These are phyloP conservation scores for Notamacropus eugenii DNA, from an alignment of 2,797 vertebrate species.

Conservation along the genomic window DNA sequence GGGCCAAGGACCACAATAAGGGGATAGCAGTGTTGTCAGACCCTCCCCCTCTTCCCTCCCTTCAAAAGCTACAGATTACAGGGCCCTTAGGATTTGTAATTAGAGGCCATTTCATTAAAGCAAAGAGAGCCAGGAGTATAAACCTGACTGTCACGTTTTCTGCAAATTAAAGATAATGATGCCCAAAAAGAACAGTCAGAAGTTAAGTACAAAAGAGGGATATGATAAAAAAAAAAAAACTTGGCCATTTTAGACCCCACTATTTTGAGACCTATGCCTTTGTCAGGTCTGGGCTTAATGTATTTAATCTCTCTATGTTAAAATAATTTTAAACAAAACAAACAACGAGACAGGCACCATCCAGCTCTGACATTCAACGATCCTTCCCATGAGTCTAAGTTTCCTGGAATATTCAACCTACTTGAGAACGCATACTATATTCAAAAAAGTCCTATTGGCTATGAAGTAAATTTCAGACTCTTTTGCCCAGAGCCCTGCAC, in stretches of 20 bases:
- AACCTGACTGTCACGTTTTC: conserved; percentile 44
- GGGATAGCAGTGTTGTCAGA: not conserved
- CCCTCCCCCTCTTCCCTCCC: conserved; percentile 12
- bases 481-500: not conserved
- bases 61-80: conserved; percentile 43
- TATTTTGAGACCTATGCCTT: not conserved
- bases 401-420: not conserved
- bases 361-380: not conserved
- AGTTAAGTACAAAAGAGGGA: conserved; percentile 63
- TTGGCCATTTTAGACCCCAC: not conserved
- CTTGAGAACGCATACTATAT: not conserved
- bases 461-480: not conserved
- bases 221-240: not conserved
- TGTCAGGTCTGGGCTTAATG: not conserved
- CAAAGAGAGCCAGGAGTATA: conserved; percentile 62
- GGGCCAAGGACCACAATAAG: not conserved
- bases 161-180: conserved; percentile 74
- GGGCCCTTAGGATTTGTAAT: conserved; percentile 70
- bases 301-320: not conserved
- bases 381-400: not conserved
- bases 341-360: not conserved
- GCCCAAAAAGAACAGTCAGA: conserved; percentile 67
- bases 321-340: not conserved
- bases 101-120: conserved; percentile 77
- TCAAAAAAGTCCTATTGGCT: not conserved